Conservation (phyloP, 2,888 invertebrate species). For the Mongoloraphidia duomilia region DNA sequence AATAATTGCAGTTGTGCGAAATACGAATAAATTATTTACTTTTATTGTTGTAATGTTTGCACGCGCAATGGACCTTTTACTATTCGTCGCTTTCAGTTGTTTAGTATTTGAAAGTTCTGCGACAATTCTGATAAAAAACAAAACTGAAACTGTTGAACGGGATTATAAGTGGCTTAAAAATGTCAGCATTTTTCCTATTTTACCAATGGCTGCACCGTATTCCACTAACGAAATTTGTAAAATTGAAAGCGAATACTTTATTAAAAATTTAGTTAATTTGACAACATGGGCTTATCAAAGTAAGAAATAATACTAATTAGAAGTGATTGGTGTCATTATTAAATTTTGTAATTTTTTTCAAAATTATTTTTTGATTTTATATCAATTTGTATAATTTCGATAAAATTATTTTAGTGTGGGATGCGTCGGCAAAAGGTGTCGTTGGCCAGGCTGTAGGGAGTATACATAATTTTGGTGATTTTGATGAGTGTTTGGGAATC, state of each 20-base stretch:
- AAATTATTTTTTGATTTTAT: no score
- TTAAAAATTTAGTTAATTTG: slow-evolving; percentile 31
- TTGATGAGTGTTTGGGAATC: slow-evolving; percentile 38
- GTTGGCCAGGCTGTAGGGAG: slow-evolving; percentile 40
- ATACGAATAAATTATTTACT: no score
- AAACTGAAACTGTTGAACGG: no score
- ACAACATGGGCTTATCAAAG: slow-evolving; percentile 43
- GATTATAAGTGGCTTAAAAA: neutral
- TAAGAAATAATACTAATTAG: slow-evolving; percentile 23
- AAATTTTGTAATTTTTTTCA: no score
- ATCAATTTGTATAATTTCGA: neutral
- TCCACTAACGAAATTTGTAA: slow-evolving; percentile 18
- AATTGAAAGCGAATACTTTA: slow-evolving; percentile 19
- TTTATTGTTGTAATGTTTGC: no score
- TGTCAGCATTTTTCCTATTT: slow-evolving; percentile 17
- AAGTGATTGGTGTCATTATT: no score
- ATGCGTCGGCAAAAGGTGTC: slow-evolving; percentile 41
- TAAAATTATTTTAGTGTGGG: slow-evolving; percentile 37
- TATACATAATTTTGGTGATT: slow-evolving; percentile 43
- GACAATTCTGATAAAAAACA: no score
- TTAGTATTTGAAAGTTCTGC: no score
- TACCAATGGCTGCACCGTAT: slow-evolving; percentile 19
- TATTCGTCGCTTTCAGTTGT: no score
- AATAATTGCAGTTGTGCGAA: no score
- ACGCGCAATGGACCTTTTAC: no score